Evolutionary conservation across 2,113 vertebrate genomes (phyloP).

Genomic region (Passer domesticus): DNA sequence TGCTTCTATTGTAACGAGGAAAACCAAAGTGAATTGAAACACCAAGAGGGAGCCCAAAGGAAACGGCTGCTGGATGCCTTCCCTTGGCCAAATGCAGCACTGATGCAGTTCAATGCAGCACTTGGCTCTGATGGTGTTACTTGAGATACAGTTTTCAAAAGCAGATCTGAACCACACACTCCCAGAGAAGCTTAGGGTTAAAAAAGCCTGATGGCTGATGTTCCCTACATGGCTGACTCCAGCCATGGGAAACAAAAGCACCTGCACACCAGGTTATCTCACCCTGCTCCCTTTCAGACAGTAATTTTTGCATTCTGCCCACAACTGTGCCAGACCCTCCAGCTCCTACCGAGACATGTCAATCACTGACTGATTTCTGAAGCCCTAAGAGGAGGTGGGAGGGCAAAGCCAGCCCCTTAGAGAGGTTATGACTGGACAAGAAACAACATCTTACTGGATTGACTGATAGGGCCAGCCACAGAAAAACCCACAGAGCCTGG

Average conservation of each 20-base stretch:
- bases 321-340: not conserved
- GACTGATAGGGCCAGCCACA: not conserved
- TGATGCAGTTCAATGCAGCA: fast-evolving
- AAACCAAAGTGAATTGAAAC: not conserved
- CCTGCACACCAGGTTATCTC: not conserved
- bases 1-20: not conserved
- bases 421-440: not conserved
- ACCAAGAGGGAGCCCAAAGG: not conserved
- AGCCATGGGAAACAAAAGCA: not conserved
- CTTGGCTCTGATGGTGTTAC: not conserved
- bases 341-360: not conserved
- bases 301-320: not conserved
- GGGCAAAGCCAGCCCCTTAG: not conserved
- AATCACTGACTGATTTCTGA: not conserved
- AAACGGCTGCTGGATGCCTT: not conserved
- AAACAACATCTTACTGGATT: fast-evolving
- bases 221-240: not conserved
- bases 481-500: not conserved
- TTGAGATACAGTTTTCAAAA: not conserved
- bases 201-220: not conserved
- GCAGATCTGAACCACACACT: not conserved
- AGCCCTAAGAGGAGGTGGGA: not conserved
- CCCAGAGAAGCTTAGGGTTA: not conserved
- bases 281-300: not conserved
- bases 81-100: not conserved